Evolutionary conservation across 2,113 vertebrate species (phyloP).

Genomic region (Oceanites oceanicus): DNA sequence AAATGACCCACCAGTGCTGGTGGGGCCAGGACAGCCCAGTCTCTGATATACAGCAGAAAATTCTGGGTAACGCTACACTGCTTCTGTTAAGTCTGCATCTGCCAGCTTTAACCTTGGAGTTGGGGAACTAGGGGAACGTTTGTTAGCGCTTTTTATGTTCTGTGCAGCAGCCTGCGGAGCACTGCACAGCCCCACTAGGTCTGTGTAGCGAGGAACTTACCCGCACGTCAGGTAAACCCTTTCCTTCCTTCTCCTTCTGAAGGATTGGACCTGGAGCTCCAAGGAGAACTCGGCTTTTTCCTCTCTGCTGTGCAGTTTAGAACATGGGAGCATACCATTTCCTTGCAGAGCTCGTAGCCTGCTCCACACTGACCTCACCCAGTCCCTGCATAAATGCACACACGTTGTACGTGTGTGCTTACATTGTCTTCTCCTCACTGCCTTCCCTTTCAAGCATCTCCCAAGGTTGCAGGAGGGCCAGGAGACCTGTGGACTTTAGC

Average conservation of each 20-base stretch:
- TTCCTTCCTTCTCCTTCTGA: background rate
- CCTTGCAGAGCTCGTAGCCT: background rate
- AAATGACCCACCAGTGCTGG: background rate
- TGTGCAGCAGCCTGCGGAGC: background rate
- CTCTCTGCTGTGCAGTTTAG: background rate
- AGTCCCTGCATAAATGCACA: background rate
- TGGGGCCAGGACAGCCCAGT: background rate
- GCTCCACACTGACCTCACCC: background rate
- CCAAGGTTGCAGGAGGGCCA: background rate
- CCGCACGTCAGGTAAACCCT: background rate
- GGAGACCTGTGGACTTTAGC: background rate
- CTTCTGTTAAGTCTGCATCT: background rate
- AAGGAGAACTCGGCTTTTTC: background rate
- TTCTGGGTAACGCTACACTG: background rate
- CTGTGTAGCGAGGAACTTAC: background rate
- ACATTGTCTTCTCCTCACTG: background rate
- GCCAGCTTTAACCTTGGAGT: background rate
- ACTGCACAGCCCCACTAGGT: background rate
- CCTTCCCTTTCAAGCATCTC: background rate
- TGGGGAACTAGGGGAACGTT: background rate
- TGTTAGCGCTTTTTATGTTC: background rate
- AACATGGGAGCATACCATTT: accelerated
- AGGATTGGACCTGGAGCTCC: background rate
- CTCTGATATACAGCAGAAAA: background rate
- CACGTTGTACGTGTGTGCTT: background rate